Evolutionary conservation across 2,113 vertebrate genomes (phyloP), one percentile per base, ranked within the genome.

Genomic region (Protomyctophum bolini): DNA sequence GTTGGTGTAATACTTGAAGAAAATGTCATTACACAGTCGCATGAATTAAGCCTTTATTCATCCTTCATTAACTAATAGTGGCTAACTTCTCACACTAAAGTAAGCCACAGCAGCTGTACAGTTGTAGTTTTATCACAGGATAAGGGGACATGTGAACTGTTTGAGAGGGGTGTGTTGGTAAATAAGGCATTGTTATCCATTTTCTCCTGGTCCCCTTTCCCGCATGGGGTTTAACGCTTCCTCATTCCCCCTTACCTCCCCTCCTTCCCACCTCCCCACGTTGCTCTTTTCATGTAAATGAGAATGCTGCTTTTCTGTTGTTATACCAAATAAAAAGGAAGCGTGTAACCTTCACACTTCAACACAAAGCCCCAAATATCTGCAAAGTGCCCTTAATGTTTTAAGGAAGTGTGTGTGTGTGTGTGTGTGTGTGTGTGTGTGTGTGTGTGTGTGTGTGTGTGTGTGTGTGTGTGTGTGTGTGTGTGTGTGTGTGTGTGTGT

Each of bases 251-350:
- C 70, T 60, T 61, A 50, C 66, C 65, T 68, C 5, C 21, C 54
- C 47, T 62, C 45, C 69, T 65, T 70, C 67, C 68, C 51, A 51
- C 78, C 50, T 81, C 83, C 77, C 87, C 81, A 56, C 28, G 78
- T 85, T 87, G 84, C 91, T 92, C 91, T 93, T 94, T 92, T 92
- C 91, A 94, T 94, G 93, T 88, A 90, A 94, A 94, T 92, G 89
- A 87, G 86, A 84, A 79, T 73, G 77, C 80, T 82, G 83, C 79
- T 90, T 90, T 91, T 91, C 93, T 93, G 89, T 94, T 94, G 93
- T 94, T 93, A 93, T 93, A 92, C 93, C 84, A 91, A 89, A 91
- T 89, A 83, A 90, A 92, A 91, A 94, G 93, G 90, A 93, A 94
- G 91, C 92, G 88, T 93, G 90, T 93, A 89, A 87, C 87, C 84